These are phyloP conservation scores for Cheilosia scutellata DNA, from an alignment of 2,888 invertebrate genomes.

Conservation along the genomic window DNA sequence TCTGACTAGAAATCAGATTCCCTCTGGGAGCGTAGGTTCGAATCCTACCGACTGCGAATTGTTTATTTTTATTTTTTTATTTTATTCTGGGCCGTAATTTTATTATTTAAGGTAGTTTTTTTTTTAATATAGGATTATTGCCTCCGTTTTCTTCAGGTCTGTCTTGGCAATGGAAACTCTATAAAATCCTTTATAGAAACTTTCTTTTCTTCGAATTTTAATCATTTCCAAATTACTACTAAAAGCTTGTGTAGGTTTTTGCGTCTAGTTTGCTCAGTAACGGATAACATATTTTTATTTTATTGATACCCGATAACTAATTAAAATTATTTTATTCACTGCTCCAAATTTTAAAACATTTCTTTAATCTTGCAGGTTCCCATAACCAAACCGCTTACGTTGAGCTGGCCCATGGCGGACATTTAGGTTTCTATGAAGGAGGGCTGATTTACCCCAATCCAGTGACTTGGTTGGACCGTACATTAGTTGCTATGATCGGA, in stretches of 20 bases:
- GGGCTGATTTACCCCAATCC: slow-evolving; percentile 94
- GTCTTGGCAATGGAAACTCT: too few relatives aligned
- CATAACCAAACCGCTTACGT: slow-evolving; percentile 89
- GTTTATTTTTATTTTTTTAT: slow-evolving; percentile 21
- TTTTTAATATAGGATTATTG: too few relatives aligned
- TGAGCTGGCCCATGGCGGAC: slow-evolving; percentile 95
- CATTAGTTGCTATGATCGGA: slow-evolving; percentile 92
- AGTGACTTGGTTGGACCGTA: slow-evolving; percentile 96
- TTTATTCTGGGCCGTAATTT: not conserved
- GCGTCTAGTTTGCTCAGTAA: not conserved
- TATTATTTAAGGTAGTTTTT: too few relatives aligned
- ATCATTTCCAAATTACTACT: too few relatives aligned
- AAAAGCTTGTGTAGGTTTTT: too few relatives aligned
- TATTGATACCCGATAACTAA: too few relatives aligned
- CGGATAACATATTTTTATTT: too few relatives aligned
- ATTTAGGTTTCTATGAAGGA: slow-evolving; percentile 97
- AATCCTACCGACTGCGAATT: slow-evolving; percentile 83
- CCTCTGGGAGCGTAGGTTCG: slow-evolving; percentile 84
- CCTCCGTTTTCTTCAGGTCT: too few relatives aligned
- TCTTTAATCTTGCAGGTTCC: slow-evolving; percentile 85
- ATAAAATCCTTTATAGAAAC: too few relatives aligned
- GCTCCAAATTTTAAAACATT: not conserved
- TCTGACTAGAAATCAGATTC: slow-evolving; percentile 85
- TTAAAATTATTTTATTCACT: not conserved
- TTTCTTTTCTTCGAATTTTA: too few relatives aligned